Base-by-base conservation (phyloP, 2,888 invertebrate genomes). In the Invenusta paracnida region DNA sequence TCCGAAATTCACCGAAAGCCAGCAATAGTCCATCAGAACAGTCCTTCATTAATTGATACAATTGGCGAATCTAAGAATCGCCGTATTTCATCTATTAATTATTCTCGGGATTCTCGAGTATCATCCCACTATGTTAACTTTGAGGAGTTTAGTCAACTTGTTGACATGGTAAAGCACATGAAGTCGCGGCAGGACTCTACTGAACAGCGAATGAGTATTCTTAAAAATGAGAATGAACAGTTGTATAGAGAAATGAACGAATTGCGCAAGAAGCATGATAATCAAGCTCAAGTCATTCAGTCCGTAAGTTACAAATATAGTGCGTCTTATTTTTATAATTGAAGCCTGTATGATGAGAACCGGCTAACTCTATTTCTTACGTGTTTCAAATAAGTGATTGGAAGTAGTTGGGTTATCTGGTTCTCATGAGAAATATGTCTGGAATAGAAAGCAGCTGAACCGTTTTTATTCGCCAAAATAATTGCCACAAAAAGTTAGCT, bases 1-100 rank as follows among this genome's bases (percentile, higher is more conserved):
- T 17, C 23, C 29, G 29, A 82, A 17, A 82, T 82, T 29, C 82
- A 82, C 29, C 23, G 82, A 82, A 82, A 82, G 82, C 82, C 82
- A 29, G 29, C 25, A 13, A 17, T 17, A 5, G 5, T 5, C n/a
- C 27, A 82, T 27, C 23, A 28, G 5, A 11, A 11, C 11, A 1
- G 23, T n/a, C 25, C 25, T 29, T 13, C 5, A 13, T 29, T 28
- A 5, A n/a, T n/a, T n/a, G n/a, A n/a, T n/a, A n/a, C n/a, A n/a
- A n/a, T n/a, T n/a, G n/a, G n/a, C n/a, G n/a, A n/a, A n/a, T n/a
- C n/a, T n/a, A n/a, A n/a, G n/a, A n/a, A n/a, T n/a, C n/a, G n/a
- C n/a, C n/a, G n/a, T n/a, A 28, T 82, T 28, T 29, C 82, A 17
- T 28, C 23, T 11, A 5, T 82, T 1, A 48, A 17, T 17, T 48